These are phyloP conservation scores for Muscicapa adusta DNA, from an alignment of 2,113 vertebrate genomes.

Conservation along the genomic window DNA sequence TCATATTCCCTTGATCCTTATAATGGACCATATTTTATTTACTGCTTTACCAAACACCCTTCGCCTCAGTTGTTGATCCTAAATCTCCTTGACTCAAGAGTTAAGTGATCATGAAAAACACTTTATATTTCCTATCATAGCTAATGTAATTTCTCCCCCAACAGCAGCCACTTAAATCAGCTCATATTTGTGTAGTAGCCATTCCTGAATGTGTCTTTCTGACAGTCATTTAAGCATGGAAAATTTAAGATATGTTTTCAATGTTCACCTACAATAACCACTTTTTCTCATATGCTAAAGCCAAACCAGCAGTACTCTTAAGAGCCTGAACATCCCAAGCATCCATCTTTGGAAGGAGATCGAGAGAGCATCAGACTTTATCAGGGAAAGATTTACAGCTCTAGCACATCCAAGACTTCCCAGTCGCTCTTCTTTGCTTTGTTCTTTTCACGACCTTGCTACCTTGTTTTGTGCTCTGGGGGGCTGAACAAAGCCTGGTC, in stretches of 20 bases:
- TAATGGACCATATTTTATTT: neutral
- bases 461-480: neutral
- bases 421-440: neutral
- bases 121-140: neutral
- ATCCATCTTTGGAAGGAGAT: neutral
- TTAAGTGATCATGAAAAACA: neutral
- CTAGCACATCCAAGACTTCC: neutral
- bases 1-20: neutral
- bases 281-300: neutral
- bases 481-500: neutral
- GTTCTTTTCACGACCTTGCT: neutral
- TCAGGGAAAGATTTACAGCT: neutral
- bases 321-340: neutral
- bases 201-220: neutral
- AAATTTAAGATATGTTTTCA: neutral
- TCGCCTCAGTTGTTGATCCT: neutral
- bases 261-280: neutral
- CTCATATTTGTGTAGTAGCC: neutral
- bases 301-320: neutral
- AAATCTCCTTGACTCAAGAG: neutral
- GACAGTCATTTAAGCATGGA: neutral
- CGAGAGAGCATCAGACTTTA: neutral
- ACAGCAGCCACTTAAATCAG: neutral
- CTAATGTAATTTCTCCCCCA: neutral
- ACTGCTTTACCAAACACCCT: neutral